Percentiles rank a stretch among this genome's conserved stretches.
phyloP scores from a whole-genome alignment of 2,888 invertebrate genomes.

The Pollenia labialis region DNA sequence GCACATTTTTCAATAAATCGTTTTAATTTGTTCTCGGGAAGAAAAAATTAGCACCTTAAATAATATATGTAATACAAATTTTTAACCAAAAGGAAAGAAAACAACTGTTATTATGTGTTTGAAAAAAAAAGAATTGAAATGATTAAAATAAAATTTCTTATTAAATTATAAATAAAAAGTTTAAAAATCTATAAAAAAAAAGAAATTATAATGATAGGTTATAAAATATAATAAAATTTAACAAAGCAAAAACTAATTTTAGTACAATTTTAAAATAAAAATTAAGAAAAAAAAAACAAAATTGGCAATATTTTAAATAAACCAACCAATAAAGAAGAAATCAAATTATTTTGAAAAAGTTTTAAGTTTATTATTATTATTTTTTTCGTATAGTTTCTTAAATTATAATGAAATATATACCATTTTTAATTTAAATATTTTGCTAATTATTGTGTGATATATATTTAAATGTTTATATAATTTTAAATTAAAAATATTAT shows the following conservation, averaged over 20 bases:
- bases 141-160: conserved; percentile 4
- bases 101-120: conserved; percentile 32
- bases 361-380: conserved; percentile 34
- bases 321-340: conserved; percentile 21
- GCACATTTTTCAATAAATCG: conserved; percentile 9
- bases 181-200: conserved; percentile 23
- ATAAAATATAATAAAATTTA: conserved; percentile 20
- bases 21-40: conserved; percentile 8
- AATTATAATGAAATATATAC: conserved; percentile 8
- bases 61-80: not conserved
- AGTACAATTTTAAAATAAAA: conserved; percentile 64
- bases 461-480: conserved; percentile 69
- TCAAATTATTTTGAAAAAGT: not conserved
- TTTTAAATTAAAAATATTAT: conserved; percentile 53
- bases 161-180: conserved; percentile 30
- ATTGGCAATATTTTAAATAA: conserved; percentile 57
- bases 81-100: conserved; percentile 26
- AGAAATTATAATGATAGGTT: not conserved
- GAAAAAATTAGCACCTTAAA: not conserved
- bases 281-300: conserved; percentile 6
- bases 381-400: conserved; percentile 19
- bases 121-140: not conserved
- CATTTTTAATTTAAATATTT: conserved; percentile 60
- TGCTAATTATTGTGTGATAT: conserved; percentile 73
- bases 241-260: conserved; percentile 42